These are phyloP conservation scores for Clarias magur DNA, from an alignment of 2,113 vertebrate species.

Conservation along the genomic window DNA sequence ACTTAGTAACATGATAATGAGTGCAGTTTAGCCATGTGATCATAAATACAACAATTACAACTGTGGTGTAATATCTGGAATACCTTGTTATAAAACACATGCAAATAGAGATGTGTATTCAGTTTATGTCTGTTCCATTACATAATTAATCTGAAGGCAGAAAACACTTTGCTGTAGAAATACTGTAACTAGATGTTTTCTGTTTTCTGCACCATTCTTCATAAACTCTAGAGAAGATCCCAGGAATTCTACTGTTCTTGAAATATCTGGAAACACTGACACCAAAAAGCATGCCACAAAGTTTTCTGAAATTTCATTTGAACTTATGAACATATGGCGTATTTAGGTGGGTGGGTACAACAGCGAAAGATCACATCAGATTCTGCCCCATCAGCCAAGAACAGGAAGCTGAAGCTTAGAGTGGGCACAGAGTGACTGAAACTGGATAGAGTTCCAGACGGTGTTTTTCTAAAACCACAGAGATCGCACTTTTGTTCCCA, in stretches of 20 bases:
- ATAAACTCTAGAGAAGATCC: background rate
- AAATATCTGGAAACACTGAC: background rate
- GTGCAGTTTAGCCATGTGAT: background rate
- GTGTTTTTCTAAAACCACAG: background rate
- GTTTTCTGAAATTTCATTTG: background rate
- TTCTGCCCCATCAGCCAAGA: background rate
- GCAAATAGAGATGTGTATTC: background rate
- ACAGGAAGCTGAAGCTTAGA: background rate
- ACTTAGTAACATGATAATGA: background rate
- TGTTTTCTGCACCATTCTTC: background rate
- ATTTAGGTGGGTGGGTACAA: background rate
- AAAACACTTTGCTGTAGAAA: background rate
- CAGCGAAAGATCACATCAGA: background rate
- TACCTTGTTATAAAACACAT: background rate
- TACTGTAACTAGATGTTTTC: background rate
- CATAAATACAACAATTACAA: background rate
- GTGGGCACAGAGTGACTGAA: background rate
- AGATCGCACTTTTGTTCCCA: background rate
- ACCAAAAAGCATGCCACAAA: background rate
- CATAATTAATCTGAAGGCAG: background rate
- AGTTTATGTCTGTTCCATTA: background rate
- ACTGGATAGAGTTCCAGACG: background rate
- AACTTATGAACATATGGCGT: background rate
- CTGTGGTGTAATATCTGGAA: background rate
- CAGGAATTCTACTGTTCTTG: background rate